Evolutionary conservation across 2,888 invertebrate genomes (phyloP).

Genomic region (Andrena fulva): DNA sequence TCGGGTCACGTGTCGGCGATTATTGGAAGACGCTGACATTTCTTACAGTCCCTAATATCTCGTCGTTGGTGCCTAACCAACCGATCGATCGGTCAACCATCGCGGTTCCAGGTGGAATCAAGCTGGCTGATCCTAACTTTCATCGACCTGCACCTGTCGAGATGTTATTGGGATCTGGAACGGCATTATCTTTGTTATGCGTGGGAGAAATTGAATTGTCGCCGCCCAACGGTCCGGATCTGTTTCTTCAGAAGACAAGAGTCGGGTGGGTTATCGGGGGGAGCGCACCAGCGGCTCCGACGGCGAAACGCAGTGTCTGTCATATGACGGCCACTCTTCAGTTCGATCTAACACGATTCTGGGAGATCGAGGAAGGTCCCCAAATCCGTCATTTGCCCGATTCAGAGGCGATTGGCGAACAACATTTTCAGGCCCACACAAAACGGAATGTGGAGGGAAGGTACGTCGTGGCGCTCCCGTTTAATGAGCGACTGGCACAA

Average conservation of each 20-base stretch:
- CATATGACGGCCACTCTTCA: too few species aligned
- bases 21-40: too few species aligned
- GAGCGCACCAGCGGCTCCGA: not conserved
- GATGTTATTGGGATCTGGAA: not conserved
- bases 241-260: not conserved
- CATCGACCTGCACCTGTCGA: not conserved
- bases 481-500: not conserved
- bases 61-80: not conserved
- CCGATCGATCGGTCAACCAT: not conserved
- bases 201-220: not conserved
- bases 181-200: not conserved
- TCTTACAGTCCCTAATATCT: too few species aligned
- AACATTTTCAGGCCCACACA: not conserved
- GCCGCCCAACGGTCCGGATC: not conserved
- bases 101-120: not conserved
- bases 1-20: too few species aligned
- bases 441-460: not conserved
- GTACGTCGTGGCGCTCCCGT: slow-evolving; percentile 4
- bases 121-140: not conserved
- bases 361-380: slow-evolving; percentile 15
- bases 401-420: not conserved
- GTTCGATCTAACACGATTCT: not conserved
- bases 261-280: slow-evolving; percentile 12
- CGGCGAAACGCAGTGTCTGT: not conserved
- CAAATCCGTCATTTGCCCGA: not conserved